phyloP scores from a whole-genome alignment of 92 coral and sea anemone species.

The Pocillopora grandis region DNA sequence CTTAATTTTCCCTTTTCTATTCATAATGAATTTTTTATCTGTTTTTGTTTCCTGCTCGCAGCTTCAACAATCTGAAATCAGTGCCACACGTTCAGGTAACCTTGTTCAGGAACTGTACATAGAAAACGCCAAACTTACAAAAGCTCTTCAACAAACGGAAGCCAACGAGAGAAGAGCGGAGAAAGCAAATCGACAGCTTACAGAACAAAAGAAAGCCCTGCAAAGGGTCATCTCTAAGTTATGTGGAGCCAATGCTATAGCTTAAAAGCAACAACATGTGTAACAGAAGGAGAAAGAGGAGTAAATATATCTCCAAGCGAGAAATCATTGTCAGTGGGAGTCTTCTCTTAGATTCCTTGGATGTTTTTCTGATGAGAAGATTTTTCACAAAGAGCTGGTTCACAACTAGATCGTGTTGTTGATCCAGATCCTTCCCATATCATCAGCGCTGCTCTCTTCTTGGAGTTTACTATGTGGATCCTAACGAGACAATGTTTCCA shows the following conservation, averaged over 20 bases:
- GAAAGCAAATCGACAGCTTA: slow-evolving; percentile 85
- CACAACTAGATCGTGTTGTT: neutral
- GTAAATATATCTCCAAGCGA: no score
- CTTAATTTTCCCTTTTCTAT: no score
- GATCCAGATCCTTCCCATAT: neutral
- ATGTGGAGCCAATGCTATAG: slow-evolving; percentile 99
- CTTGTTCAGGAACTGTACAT: slow-evolving; percentile 95
- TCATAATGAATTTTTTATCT: neutral
- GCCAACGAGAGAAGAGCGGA: slow-evolving; percentile 94
- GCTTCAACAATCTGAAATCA: slow-evolving; percentile 87
- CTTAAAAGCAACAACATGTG: slow-evolving; percentile 20
- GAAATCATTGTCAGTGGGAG: neutral
- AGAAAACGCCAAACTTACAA: slow-evolving; percentile 92
- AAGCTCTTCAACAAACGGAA: slow-evolving; percentile 90
- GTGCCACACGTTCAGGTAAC: slow-evolving; percentile 81
- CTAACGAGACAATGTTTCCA: slow-evolving; percentile 1
- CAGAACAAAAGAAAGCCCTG: slow-evolving; percentile 95
- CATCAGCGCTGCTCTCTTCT: neutral
- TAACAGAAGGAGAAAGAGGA: no score
- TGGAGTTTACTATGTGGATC: slow-evolving; percentile 33
- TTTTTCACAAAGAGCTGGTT: slow-evolving; percentile 4
- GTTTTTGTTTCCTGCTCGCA: slow-evolving; percentile 10
- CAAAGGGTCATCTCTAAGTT: slow-evolving; percentile 97
- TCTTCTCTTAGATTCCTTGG: neutral
- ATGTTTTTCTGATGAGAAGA: neutral